Evolutionary conservation across 2,113 vertebrate genomes (phyloP).

Genomic region (Progne subis): DNA sequence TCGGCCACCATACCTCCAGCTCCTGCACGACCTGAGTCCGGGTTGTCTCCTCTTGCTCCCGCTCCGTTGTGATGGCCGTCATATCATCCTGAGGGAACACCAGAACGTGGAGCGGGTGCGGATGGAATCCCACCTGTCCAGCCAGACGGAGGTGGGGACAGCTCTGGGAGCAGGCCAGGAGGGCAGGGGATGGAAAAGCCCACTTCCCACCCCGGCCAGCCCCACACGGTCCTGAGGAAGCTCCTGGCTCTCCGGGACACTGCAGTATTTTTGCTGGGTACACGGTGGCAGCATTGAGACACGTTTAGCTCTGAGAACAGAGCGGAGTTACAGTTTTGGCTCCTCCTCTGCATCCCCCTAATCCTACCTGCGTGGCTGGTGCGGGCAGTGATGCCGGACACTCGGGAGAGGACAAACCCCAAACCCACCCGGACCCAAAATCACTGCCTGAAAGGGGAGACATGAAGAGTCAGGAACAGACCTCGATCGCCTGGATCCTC

Average conservation of each 20-base stretch:
- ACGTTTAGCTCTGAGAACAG: not conserved
- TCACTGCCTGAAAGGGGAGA: not conserved
- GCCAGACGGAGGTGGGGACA: not conserved
- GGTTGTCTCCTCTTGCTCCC: not conserved
- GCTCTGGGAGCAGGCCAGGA: not conserved
- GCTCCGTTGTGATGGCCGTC: not conserved
- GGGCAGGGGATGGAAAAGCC: not conserved
- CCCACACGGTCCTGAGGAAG: accelerated
- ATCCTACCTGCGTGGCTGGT: accelerated
- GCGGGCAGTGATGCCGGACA: not conserved
- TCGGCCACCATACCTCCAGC: conserved; percentile 22
- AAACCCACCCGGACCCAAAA: not conserved
- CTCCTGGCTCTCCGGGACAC: not conserved
- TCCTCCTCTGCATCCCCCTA: not conserved
- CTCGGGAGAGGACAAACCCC: not conserved
- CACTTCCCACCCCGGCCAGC: not conserved
- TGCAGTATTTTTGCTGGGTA: conserved; percentile 28
- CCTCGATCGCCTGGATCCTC: conserved; percentile 66
- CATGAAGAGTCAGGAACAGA: not conserved
- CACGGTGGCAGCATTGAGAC: conserved; percentile 59
- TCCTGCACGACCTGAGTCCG: not conserved
- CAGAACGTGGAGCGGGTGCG: not conserved
- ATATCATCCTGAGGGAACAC: conserved; percentile 56
- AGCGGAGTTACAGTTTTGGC: accelerated
- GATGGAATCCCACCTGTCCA: not conserved